Evolutionary conservation across 2,797 vertebrate genomes (phyloP).

Genomic region (Botia almorhae): DNA sequence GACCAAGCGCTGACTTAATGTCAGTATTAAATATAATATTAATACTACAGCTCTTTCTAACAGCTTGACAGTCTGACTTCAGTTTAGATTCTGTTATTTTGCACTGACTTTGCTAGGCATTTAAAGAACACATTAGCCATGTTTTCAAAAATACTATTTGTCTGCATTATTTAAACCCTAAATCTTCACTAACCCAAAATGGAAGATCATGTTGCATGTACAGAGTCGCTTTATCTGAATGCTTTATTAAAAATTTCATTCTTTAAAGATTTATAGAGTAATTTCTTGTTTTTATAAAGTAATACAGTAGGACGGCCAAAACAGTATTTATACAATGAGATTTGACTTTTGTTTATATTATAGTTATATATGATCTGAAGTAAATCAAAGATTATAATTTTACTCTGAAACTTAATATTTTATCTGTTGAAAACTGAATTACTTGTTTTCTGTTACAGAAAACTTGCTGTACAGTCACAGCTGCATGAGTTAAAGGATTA

Average conservation of each 20-base stretch:
- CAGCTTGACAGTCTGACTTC: neutral
- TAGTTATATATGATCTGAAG: too few species aligned
- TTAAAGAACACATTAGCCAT: neutral
- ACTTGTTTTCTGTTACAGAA: too few species aligned
- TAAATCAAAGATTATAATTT: too few species aligned
- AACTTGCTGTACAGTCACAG: too few species aligned
- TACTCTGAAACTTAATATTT: too few species aligned
- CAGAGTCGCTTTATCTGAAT: neutral
- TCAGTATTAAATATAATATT: neutral
- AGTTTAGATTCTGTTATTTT: conserved; percentile 4
- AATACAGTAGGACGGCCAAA: neutral
- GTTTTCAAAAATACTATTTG: too few species aligned
- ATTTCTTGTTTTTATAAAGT: neutral
- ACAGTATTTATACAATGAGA: neutral
- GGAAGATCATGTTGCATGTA: neutral
- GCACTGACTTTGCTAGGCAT: neutral
- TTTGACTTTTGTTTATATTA: neutral
- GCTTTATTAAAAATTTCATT: neutral
- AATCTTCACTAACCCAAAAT: conserved; percentile 19
- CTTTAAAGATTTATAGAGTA: neutral
- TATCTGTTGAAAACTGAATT: too few species aligned
- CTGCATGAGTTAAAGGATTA: too few species aligned
- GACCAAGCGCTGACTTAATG: neutral
- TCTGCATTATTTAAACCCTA: neutral
- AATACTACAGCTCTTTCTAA: neutral